Evolutionary conservation across 1,140 invertebrate species (phyloP), one percentile per base, ranked within the genome.

Genomic region (Conopomorpha cramerella): DNA sequence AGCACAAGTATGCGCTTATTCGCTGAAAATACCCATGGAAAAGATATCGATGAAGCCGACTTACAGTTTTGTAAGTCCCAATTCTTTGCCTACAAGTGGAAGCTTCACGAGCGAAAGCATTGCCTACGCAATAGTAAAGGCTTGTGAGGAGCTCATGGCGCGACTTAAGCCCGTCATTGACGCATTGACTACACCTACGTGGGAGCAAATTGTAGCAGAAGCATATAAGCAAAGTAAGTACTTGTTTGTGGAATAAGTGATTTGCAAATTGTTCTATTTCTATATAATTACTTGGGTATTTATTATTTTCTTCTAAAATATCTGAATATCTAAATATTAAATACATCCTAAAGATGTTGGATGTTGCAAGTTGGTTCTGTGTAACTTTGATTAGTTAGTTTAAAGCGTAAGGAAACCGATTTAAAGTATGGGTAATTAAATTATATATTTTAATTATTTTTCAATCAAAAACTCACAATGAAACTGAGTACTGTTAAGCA

Each of bases 1-100:
- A 1, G 85, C 86, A 11, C 91, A 94, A 81, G 85, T 89, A 2
- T 88, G 83, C 39, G 90, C 91, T 0, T 81, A 88, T 52, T 82
- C 79, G 1, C 59, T 95, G 2, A 87, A 86, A 6, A 84, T 94
- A 29, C 84, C 88, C 11, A 39, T 93, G 30, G 80, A 86, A 0
- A 79, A 83, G 58, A 78, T 94, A 6, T 78, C 66, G 15, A 81
- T 95, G 0, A 87, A 88, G 56, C 81, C 87, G 2, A 84, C 80
- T 1, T 83, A 85, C 41, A 86, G 66, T 37, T 73, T 91, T 26
- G 80, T 82, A 23, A 79, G 85, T 0, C 82, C 88, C 1, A 92
- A 91, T 53, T 66, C 83, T 30, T 64, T 68, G 41, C 77, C 81
- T 0, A 89, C 86, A 7, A 90, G 86, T 10, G 89, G 88, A 0